phyloP scores from a whole-genome alignment of 2,888 invertebrate genomes.

The Steinernema carpocapsae region DNA sequence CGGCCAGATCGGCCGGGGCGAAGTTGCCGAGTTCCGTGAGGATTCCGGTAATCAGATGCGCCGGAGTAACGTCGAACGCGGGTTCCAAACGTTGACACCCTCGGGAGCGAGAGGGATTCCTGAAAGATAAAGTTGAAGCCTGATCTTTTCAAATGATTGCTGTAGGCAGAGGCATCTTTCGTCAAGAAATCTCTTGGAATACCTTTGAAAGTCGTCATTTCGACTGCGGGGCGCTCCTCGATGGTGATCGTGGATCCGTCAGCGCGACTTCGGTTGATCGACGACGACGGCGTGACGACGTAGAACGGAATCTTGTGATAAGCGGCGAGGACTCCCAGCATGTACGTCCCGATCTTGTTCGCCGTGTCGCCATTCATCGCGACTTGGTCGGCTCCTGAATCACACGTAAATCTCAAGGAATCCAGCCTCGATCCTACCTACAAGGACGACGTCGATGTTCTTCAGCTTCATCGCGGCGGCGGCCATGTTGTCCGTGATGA shows the following conservation, averaged over 20 bases:
- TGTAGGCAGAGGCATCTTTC: too few species aligned
- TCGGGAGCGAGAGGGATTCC: constrained; percentile 67
- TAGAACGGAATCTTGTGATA: constrained; percentile 90
- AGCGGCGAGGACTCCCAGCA: constrained; percentile 87
- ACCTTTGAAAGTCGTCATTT: constrained; percentile 89
- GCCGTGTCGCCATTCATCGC: constrained; percentile 97
- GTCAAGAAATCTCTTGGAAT: neutral
- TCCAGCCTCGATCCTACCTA: constrained; percentile 75
- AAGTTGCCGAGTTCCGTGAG: constrained; percentile 92
- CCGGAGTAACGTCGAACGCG: constrained; percentile 98
- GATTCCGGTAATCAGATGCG: constrained; percentile 80
- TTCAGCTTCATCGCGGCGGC: constrained; percentile 85
- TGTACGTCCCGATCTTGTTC: constrained; percentile 84
- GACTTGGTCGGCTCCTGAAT: constrained; percentile 82
- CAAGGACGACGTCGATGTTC: constrained; percentile 87
- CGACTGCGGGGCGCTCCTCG: constrained; percentile 87
- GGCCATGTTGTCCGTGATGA: constrained; percentile 94
- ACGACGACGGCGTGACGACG: constrained; percentile 87
- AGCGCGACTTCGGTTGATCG: constrained; percentile 82
- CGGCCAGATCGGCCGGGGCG: constrained; percentile 39
- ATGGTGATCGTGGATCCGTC: constrained; percentile 87
- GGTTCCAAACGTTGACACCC: constrained; percentile 95
- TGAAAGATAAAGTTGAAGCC: constrained; percentile 39
- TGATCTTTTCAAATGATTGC: constrained; percentile 33
- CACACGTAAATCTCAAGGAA: constrained; percentile 22